Percentiles rank a stretch among this genome's conserved stretches.
Evolutionary conservation across 1,140 invertebrate genomes (phyloP).

Genomic region (Lethrus apterus): DNA sequence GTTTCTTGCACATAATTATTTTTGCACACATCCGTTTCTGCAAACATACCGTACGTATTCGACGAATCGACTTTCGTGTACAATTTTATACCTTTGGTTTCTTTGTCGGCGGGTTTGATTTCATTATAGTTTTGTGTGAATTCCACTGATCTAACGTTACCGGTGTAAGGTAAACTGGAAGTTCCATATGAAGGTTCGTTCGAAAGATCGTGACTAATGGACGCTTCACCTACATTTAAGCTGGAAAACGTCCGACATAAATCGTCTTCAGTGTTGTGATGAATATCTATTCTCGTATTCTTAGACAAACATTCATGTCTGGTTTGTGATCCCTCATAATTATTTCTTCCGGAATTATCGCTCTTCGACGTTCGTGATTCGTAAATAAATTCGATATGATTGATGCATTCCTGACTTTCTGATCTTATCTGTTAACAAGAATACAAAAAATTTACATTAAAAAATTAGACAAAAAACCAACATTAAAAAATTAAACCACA

Average conservation of each 20-base stretch:
- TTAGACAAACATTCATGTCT: neutral
- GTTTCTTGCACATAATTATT: no score
- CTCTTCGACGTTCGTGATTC: constrained; percentile 10
- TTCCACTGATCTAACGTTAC: no score
- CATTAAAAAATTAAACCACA: no score
- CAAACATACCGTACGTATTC: no score
- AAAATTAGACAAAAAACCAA: no score
- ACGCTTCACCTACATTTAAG: constrained; percentile 32
- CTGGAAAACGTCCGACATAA: constrained; percentile 27
- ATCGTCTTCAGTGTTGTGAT: constrained; percentile 1
- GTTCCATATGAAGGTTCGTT: constrained; percentile 21
- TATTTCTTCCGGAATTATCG: constrained; percentile 1
- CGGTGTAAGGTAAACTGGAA: constrained; percentile 29
- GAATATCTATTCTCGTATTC: neutral
- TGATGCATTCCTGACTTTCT: constrained; percentile 18
- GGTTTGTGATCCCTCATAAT: neutral
- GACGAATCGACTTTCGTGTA: no score
- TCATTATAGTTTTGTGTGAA: no score
- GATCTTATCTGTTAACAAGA: no score
- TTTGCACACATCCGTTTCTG: no score
- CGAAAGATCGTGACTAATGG: constrained; percentile 27
- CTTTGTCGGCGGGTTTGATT: no score
- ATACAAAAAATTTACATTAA: no score
- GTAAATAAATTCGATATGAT: constrained; percentile 16
- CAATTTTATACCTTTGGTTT: no score